Percentiles rank a stretch among this genome's conserved stretches.
Conservation (phyloP, 2,888 invertebrate genomes). For the Tachystola acroxantha region DNA sequence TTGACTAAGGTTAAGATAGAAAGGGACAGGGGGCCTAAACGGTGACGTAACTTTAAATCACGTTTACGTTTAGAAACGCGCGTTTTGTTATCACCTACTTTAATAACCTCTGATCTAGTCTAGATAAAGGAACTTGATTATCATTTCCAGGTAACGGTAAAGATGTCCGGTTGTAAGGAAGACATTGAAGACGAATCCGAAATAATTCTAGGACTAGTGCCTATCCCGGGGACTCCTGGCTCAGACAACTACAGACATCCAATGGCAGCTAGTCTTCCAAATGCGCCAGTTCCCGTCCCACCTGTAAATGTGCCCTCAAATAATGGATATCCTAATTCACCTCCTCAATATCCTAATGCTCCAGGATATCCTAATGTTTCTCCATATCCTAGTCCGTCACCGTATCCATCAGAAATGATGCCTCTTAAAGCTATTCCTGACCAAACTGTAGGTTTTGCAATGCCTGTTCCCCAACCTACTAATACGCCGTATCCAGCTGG, state of each 20-base stretch:
- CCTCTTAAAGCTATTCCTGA: background rate
- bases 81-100: no score
- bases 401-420: background rate
- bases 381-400: conserved; percentile 5
- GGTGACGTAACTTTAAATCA: no score
- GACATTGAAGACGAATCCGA: conserved; percentile 44
- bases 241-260: conserved; percentile 35
- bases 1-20: no score
- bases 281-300: conserved; percentile 30
- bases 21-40: no score
- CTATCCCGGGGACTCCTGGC: conserved; percentile 23
- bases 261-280: conserved; percentile 36
- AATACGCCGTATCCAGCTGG: background rate
- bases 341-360: conserved; percentile 1
- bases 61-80: no score
- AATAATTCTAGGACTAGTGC: conserved; percentile 47
- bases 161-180: conserved; percentile 51
- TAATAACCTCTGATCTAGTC: no score
- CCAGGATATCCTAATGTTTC: background rate
- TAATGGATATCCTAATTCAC: background rate
- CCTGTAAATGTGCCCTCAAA: background rate
- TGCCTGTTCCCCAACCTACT: background rate
- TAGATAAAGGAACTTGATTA: no score
- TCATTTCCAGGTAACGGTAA: conserved; percentile 38
- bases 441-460: background rate